Percentiles rank a stretch among this genome's conserved stretches.
phyloP scores from a whole-genome alignment of 2,888 invertebrate species.

The Pachliopta kotzebuea region DNA sequence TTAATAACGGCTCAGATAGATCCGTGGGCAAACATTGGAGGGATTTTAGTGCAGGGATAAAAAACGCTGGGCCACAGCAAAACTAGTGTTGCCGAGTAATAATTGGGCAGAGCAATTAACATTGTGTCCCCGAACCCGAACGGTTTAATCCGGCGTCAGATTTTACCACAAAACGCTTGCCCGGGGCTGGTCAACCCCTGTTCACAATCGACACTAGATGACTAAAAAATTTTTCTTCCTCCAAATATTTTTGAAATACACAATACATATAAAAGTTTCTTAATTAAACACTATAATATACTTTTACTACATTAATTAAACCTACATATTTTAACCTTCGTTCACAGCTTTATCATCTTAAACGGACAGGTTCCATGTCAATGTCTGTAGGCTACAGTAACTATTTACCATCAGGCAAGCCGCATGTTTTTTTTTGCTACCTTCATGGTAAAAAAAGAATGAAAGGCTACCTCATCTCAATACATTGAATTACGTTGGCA shows the following conservation, averaged over 20 bases:
- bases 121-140: conserved; percentile 34
- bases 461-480: not conserved
- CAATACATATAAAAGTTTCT: no score
- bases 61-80: conserved; percentile 38
- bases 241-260: no score
- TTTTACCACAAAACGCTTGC: conserved; percentile 36
- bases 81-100: conserved; percentile 37
- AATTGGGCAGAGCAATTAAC: conserved; percentile 46
- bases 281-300: no score
- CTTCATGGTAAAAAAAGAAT: no score
- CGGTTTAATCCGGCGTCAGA: conserved; percentile 38
- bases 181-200: conserved; percentile 4
- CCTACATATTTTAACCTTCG: not conserved
- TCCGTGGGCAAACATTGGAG: conserved; percentile 41
- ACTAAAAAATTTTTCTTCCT: not conserved
- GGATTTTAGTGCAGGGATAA: conserved; percentile 37
- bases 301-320: no score
- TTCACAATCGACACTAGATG: conserved; percentile 9
- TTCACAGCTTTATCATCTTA: not conserved
- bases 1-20: conserved; percentile 45
- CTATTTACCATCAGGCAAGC: no score
- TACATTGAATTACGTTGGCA: not conserved
- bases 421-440: no score
- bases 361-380: no score
- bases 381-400: no score